A percentile compares a stretch with the other conserved stretches of the same genome.
Conservation (phyloP, 2,888 invertebrate genomes). For the Ochropleura leucogaster region DNA sequence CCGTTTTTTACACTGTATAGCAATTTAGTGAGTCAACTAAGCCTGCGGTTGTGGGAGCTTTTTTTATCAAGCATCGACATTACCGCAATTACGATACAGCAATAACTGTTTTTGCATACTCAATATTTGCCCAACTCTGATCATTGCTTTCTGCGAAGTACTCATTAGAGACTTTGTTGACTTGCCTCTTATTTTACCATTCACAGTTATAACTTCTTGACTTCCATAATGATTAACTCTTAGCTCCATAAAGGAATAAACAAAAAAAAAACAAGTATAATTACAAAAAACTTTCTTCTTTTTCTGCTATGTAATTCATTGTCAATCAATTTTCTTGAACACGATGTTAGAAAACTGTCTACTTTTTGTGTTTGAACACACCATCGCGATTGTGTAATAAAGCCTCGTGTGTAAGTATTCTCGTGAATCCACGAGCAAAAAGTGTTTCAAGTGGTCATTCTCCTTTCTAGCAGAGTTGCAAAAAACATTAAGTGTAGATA, state of each 20-base stretch:
- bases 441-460: conserved; percentile 54
- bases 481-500: conserved; percentile 60
- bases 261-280: conserved; percentile 5
- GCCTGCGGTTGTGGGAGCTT: neutral
- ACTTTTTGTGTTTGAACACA: conserved; percentile 29
- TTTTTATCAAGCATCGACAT: neutral
- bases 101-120: neutral
- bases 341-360: conserved; percentile 22
- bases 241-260: neutral
- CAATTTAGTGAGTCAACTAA: conserved; percentile 29
- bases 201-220: conserved; percentile 4
- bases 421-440: conserved; percentile 50
- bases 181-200: conserved; percentile 7
- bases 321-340: conserved; percentile 45
- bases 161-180: neutral
- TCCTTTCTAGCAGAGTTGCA: conserved; percentile 54
- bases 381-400: conserved; percentile 40
- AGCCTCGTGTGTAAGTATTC: conserved; percentile 37
- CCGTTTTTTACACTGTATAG: conserved; percentile 16
- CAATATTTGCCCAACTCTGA: neutral
- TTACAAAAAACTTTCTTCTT: conserved; percentile 1
- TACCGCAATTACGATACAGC: neutral
- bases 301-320: conserved; percentile 18
- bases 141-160: neutral
- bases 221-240: neutral